These are phyloP conservation scores for Macrotrachela quadricornifera DNA, from an alignment of 1,140 invertebrate species.

Conservation along the genomic window DNA sequence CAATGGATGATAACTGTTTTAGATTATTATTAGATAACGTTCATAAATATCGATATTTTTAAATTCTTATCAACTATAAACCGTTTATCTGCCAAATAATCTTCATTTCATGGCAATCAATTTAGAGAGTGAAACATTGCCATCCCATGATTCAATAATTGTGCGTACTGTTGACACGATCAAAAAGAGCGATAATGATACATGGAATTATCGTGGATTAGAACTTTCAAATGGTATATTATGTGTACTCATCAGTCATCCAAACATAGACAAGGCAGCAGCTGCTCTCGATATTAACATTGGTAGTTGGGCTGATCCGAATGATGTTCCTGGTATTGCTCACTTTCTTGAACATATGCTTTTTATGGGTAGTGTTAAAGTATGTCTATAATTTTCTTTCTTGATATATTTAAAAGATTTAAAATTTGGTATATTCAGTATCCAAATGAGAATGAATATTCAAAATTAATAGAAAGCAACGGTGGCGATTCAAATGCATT, in stretches of 20 bases:
- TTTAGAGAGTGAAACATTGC: no score
- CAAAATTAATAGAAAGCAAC: constrained; percentile 59
- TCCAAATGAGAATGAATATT: constrained; percentile 60
- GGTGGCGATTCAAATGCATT: constrained; percentile 68
- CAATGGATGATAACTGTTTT: no score
- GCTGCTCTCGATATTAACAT: constrained; percentile 44
- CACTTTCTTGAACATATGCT: constrained; percentile 97
- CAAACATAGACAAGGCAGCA: constrained; percentile 71
- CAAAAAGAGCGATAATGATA: constrained; percentile 56
- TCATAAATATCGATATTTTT: no score
- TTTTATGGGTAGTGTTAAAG: constrained; percentile 61
- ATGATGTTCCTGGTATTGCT: constrained; percentile 62
- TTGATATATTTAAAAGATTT: no score
- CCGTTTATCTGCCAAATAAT: no score
- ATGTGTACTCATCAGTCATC: constrained; percentile 68
- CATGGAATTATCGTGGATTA: constrained; percentile 55
- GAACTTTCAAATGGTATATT: constrained; percentile 62
- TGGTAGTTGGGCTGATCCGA: constrained; percentile 54
- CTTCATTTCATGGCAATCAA: no score
- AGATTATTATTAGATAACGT: no score
- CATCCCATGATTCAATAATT: no score
- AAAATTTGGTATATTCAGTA: no score
- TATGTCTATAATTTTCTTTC: no score
- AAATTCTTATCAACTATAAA: no score
- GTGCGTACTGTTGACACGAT: no score